phyloP scores from a whole-genome alignment of 2,888 invertebrate genomes.

The Baccha elongata region DNA sequence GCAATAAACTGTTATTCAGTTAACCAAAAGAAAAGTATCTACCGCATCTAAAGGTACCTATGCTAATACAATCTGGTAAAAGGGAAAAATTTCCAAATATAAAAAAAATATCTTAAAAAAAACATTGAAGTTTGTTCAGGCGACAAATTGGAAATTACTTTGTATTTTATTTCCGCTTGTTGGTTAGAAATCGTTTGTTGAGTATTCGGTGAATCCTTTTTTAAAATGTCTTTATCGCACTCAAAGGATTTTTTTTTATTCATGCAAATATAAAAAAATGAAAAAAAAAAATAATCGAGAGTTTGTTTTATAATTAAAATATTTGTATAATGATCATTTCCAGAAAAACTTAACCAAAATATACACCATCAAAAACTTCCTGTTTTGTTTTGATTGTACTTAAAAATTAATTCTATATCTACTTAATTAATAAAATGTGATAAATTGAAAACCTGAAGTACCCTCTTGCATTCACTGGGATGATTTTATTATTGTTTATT shows the following conservation, averaged over 20 bases:
- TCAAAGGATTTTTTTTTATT: too few relatives aligned
- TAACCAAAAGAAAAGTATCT: too few relatives aligned
- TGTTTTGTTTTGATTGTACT: conserved; percentile 32
- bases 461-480: neutral
- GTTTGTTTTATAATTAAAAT: neutral
- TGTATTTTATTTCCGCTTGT: conserved; percentile 48
- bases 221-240: too few relatives aligned
- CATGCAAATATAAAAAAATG: neutral
- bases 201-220: neutral
- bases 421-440: conserved; percentile 51
- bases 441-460: conserved; percentile 4
- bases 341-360: neutral
- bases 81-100: too few relatives aligned
- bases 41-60: too few relatives aligned
- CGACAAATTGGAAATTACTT: conserved; percentile 71
- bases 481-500: neutral
- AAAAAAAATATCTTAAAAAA: too few relatives aligned
- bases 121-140: conserved; percentile 63
- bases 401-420: conserved; percentile 48
- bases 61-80: too few relatives aligned
- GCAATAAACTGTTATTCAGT: too few relatives aligned
- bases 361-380: neutral
- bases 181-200: neutral
- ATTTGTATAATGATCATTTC: too few relatives aligned
- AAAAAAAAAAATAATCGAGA: neutral